phyloP scores from a whole-genome alignment of 2,113 vertebrate genomes.

The Callionymus lyra region DNA sequence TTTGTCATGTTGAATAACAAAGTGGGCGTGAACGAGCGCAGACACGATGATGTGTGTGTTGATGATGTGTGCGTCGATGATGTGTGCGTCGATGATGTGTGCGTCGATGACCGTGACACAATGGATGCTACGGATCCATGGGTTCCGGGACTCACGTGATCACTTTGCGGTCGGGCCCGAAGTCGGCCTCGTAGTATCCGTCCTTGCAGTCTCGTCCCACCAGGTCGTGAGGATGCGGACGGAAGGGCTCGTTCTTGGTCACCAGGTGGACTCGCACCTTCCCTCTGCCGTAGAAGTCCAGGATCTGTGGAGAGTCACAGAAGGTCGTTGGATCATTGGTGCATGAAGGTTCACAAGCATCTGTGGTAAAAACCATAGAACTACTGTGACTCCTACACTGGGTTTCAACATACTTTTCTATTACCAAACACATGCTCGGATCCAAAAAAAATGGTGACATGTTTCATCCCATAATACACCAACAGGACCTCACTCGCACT shows the following conservation, averaged over 20 bases:
- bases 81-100: too few species aligned
- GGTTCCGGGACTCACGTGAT: constrained; percentile 78
- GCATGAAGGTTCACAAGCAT: not conserved
- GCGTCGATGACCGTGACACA: too few species aligned
- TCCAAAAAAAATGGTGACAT: too few species aligned
- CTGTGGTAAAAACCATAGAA: not conserved
- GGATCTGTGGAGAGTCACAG: constrained; percentile 62
- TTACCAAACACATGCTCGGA: too few species aligned
- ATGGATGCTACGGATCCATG: not conserved
- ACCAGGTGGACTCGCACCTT: constrained; percentile 89
- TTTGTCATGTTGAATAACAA: too few species aligned
- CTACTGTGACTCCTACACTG: too few species aligned
- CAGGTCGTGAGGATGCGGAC: constrained; percentile 92
- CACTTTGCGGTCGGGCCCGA: constrained; percentile 86
- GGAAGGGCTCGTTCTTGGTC: constrained; percentile 89
- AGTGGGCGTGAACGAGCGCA: not conserved
- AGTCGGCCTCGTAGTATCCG: constrained; percentile 92
- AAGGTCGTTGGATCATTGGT: not conserved
- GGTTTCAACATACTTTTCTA: too few species aligned
- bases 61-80: too few species aligned
- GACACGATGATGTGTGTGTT: not conserved
- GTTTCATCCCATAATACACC: too few species aligned
- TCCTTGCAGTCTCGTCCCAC: constrained; percentile 96
- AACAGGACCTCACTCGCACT: too few species aligned
- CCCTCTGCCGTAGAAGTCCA: constrained; percentile 80